phyloP scores from a whole-genome alignment of 2,113 vertebrate genomes.

The Labeo catla region DNA sequence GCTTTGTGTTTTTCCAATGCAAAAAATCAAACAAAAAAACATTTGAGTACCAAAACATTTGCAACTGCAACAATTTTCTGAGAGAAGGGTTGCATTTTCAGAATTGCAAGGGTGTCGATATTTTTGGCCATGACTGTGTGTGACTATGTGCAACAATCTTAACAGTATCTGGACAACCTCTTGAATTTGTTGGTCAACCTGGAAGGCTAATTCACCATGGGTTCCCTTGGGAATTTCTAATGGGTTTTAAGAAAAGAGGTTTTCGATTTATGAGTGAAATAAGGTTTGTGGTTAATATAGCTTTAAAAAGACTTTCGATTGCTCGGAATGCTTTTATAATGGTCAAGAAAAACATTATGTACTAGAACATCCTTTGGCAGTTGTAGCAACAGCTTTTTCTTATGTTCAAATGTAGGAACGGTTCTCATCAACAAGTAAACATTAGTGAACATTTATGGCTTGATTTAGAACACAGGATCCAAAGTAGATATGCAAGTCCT shows the following conservation, averaged over 20 bases:
- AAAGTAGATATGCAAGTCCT: not conserved
- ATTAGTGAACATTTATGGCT: not conserved
- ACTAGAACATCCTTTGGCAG: not conserved
- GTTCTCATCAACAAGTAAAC: not conserved
- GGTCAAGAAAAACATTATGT: not conserved
- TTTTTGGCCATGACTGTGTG: no score
- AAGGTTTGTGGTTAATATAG: not conserved
- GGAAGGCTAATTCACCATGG: not conserved
- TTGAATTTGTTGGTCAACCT: not conserved
- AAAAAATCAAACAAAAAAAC: no score
- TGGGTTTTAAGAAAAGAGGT: not conserved
- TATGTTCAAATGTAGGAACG: not conserved
- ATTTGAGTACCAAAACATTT: no score
- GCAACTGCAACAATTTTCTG: no score
- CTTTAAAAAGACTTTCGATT: not conserved
- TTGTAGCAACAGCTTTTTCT: not conserved
- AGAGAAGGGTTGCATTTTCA: no score
- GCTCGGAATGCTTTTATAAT: not conserved
- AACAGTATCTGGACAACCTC: no score
- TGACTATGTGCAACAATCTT: no score
- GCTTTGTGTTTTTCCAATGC: no score
- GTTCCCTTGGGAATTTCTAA: not conserved
- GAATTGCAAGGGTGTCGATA: no score
- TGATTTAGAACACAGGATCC: not conserved
- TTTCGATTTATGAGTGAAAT: conserved; percentile 4